Evolutionary conservation across 2,888 invertebrate species (phyloP).

Genomic region (Volucella inanis): DNA sequence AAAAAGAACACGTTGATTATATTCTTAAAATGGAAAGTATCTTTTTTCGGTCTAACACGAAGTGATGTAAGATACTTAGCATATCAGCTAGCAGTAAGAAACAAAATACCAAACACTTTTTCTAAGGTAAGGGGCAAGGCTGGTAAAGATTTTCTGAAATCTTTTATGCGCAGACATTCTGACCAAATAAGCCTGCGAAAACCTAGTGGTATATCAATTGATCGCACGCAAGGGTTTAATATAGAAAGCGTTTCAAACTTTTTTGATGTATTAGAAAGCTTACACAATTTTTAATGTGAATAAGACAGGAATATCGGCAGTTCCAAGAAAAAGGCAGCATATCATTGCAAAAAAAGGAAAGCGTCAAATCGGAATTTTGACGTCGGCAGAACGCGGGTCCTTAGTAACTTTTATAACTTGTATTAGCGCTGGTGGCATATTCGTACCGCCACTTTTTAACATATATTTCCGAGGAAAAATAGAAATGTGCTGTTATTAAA

Average conservation of each 20-base stretch:
- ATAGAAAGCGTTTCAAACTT: constrained; percentile 2
- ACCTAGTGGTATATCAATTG: constrained; percentile 10
- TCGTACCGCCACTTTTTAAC: constrained; percentile 34
- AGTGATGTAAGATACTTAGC: too few species aligned
- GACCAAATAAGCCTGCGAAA: constrained; percentile 11
- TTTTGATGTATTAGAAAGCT: too few species aligned
- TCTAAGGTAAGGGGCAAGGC: too few species aligned
- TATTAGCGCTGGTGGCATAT: constrained; percentile 31
- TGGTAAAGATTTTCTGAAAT: too few species aligned
- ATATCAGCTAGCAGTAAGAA: constrained; percentile 13
- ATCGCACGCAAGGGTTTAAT: constrained; percentile 10
- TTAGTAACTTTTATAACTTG: constrained; percentile 15
- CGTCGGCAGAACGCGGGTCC: constrained; percentile 29
- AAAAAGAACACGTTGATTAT: too few species aligned
- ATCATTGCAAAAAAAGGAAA: constrained; percentile 27
- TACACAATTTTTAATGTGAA: constrained; percentile 20
- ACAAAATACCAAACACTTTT: too few species aligned
- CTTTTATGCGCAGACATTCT: too few species aligned
- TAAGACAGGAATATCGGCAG: constrained; percentile 11
- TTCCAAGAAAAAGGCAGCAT: constrained; percentile 14
- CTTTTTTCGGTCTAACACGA: constrained; percentile 5
- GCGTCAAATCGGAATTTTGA: constrained; percentile 32
- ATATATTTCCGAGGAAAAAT: constrained; percentile 34
- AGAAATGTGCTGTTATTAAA: constrained; percentile 23
- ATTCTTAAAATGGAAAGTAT: constrained; percentile 3